Evolutionary conservation across 2,113 vertebrate genomes (phyloP).

Genomic region (Micromys minutus): DNA sequence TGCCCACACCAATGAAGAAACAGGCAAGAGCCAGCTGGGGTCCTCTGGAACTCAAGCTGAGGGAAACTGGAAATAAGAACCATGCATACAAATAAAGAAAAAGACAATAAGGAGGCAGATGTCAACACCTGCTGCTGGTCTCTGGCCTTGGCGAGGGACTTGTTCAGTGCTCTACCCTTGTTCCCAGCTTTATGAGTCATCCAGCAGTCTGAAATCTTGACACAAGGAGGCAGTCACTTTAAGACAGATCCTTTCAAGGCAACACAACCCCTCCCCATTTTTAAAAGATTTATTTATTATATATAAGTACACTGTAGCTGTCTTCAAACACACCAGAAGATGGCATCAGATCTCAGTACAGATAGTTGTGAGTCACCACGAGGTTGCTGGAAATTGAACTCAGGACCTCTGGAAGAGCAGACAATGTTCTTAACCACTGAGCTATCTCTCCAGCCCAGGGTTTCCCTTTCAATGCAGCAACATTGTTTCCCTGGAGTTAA

Average conservation of each 20-base stretch:
- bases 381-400: too few relatives aligned
- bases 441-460: too few relatives aligned
- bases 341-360: too few relatives aligned
- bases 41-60: neutral
- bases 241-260: neutral
- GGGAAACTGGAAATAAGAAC: slow-evolving; percentile 21
- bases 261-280: too few relatives aligned
- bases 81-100: neutral
- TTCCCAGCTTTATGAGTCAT: neutral
- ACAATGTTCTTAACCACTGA: too few relatives aligned
- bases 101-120: too few relatives aligned
- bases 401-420: too few relatives aligned
- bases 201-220: neutral
- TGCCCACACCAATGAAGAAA: neutral
- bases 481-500: neutral
- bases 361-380: too few relatives aligned
- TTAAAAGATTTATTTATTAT: too few relatives aligned
- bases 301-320: too few relatives aligned
- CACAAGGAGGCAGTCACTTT: neutral
- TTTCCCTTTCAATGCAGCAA: neutral
- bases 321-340: too few relatives aligned
- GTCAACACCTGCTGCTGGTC: slow-evolving; percentile 1
- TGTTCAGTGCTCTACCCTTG: neutral
- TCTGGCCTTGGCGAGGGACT: neutral
- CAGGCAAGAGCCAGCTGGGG: neutral